Evolutionary conservation across 2,888 invertebrate species (phyloP).

Genomic region (Crocallis elinguaria): DNA sequence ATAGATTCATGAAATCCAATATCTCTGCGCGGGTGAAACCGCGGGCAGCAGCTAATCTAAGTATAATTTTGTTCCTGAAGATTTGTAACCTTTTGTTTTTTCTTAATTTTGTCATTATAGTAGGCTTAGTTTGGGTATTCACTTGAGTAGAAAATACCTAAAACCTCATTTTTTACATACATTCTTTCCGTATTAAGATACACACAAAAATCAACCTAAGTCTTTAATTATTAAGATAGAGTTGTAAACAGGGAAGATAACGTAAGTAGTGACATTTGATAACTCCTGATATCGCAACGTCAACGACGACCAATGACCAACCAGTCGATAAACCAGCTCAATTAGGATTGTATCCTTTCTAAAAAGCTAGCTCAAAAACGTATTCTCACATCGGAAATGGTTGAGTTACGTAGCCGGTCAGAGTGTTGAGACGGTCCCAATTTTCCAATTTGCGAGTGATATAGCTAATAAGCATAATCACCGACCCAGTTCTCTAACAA

Average conservation of each 20-base stretch:
- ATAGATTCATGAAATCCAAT: too few species aligned
- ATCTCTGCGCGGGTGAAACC: too few species aligned
- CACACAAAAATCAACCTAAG: not conserved
- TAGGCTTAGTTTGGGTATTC: not conserved
- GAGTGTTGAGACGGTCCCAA: constrained; percentile 45
- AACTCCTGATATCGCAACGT: constrained; percentile 27
- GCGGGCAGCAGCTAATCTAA: too few species aligned
- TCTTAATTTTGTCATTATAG: too few species aligned
- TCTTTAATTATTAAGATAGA: constrained; percentile 12
- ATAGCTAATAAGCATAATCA: constrained; percentile 43
- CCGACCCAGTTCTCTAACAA: constrained; percentile 41
- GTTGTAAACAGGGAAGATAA: constrained; percentile 22
- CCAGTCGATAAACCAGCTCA: not conserved
- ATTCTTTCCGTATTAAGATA: not conserved
- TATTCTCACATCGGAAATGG: not conserved
- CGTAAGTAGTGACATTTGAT: constrained; percentile 29
- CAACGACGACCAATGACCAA: constrained; percentile 3
- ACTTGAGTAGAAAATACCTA: not conserved
- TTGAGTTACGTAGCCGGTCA: constrained; percentile 12
- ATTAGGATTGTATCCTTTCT: not conserved
- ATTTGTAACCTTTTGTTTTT: too few species aligned
- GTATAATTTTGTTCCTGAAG: too few species aligned
- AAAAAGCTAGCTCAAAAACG: not conserved
- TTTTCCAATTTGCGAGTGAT: constrained; percentile 59
- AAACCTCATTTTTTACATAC: not conserved